A percentile compares a stretch with the other conserved stretches of the same genome.
Evolutionary conservation across 2,888 invertebrate genomes (phyloP).

Genomic region (Drosophila testacea): DNA sequence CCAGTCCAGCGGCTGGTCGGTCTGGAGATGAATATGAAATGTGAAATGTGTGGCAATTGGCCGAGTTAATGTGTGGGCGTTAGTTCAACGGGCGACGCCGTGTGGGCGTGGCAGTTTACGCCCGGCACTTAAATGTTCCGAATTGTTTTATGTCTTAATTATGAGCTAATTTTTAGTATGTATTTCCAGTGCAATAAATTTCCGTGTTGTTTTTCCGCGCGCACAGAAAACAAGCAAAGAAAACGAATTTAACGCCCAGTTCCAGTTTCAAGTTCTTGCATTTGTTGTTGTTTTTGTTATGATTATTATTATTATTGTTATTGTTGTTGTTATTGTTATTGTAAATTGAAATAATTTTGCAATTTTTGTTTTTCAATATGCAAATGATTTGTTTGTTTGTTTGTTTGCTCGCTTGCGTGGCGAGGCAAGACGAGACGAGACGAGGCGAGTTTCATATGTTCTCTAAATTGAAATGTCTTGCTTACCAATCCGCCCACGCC

Average conservation of each 20-base stretch:
- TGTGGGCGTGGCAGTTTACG: slow-evolving; percentile 43
- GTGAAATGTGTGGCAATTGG: slow-evolving; percentile 20
- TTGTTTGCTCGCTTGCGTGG: slow-evolving; percentile 14
- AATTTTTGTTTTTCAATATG: slow-evolving; percentile 18
- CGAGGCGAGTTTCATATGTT: slow-evolving; percentile 23
- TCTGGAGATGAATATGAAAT: slow-evolving; percentile 43
- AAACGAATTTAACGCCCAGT: slow-evolving; percentile 12
- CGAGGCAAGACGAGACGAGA: slow-evolving; percentile 10
- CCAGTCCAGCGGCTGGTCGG: slow-evolving; percentile 25
- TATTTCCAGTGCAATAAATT: slow-evolving; percentile 55
- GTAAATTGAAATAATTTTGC: neutral
- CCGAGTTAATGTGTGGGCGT: slow-evolving; percentile 24
- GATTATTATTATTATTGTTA: neutral
- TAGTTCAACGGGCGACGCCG: slow-evolving; percentile 11
- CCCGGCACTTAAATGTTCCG: slow-evolving; percentile 70
- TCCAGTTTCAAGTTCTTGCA: slow-evolving; percentile 22
- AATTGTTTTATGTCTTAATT: slow-evolving; percentile 73
- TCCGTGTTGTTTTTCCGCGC: slow-evolving; percentile 14
- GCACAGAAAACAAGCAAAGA: slow-evolving; percentile 14
- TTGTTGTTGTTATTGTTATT: slow-evolving; percentile 8
- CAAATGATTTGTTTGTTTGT: slow-evolving; percentile 38
- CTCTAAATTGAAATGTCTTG: slow-evolving; percentile 1
- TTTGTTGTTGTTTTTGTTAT: neutral
- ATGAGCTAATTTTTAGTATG: slow-evolving; percentile 60
- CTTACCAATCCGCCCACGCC: slow-evolving; percentile 91